phyloP scores from a whole-genome alignment of 2,888 invertebrate genomes.

The Amiota mariae region DNA sequence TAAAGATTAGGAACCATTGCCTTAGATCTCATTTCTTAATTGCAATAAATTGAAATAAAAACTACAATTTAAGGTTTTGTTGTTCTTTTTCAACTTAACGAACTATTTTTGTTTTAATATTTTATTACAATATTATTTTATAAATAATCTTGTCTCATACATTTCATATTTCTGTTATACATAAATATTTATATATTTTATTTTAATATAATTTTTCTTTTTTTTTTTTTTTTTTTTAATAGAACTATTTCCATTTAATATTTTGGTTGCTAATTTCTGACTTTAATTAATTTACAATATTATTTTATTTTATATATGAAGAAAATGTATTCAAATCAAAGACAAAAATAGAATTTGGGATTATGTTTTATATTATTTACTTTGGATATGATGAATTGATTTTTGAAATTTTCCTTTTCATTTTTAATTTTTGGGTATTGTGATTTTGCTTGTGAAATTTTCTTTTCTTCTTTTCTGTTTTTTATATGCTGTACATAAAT shows the following conservation, averaged over 20 bases:
- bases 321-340: too few relatives aligned
- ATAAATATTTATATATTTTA: conserved; percentile 46
- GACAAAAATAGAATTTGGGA: too few relatives aligned
- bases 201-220: conserved; percentile 47
- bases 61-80: conserved; percentile 29
- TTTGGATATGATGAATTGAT: not conserved
- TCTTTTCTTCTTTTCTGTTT: conserved; percentile 13
- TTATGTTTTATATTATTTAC: not conserved
- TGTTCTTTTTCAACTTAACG: conserved; percentile 65
- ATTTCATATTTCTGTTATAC: conserved; percentile 53
- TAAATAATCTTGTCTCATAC: conserved; percentile 8
- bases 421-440: not conserved
- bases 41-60: conserved; percentile 23
- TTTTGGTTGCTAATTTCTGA: not conserved
- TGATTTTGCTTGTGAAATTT: not conserved
- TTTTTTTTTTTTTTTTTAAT: conserved; percentile 33
- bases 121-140: not conserved
- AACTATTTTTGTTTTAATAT: conserved; percentile 50
- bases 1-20: too few relatives aligned
- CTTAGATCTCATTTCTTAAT: too few relatives aligned
- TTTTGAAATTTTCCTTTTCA: not conserved
- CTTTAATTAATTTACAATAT: not conserved
- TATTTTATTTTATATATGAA: not conserved
- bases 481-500: conserved; percentile 19
- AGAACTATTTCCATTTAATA: conserved; percentile 31